phyloP scores from a whole-genome alignment of 2,888 invertebrate genomes.

The Conistra vaccinii region DNA sequence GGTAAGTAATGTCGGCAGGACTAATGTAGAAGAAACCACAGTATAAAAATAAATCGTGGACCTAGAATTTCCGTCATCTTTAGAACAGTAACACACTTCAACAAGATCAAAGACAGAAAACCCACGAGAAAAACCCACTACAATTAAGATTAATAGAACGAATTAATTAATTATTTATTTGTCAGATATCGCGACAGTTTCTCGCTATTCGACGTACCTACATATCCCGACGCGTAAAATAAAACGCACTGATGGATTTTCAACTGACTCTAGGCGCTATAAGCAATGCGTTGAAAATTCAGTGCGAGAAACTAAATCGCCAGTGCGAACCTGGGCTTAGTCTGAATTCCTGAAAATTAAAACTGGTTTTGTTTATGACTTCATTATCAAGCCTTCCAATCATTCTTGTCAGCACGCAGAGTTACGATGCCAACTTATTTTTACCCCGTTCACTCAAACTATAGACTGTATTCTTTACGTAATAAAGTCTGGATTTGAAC shows the following conservation, averaged over 20 bases:
- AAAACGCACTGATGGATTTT: not conserved
- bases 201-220: conserved; percentile 5
- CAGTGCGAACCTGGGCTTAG: not conserved
- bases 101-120: conserved; percentile 2
- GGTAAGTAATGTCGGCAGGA: not conserved
- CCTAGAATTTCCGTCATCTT: not conserved
- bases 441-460: not conserved
- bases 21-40: not conserved
- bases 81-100: not conserved
- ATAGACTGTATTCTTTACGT: not conserved
- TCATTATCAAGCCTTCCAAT: conserved; percentile 69
- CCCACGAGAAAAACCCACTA: conserved; percentile 25
- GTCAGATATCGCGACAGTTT: not conserved
- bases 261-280: not conserved
- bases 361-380: conserved; percentile 68
- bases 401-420: conserved; percentile 62
- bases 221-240: not conserved
- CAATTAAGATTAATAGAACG: conserved; percentile 5
- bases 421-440: conserved; percentile 30
- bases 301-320: not conserved
- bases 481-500: conserved; percentile 54
- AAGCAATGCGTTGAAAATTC: not conserved
- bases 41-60: not conserved
- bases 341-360: conserved; percentile 60
- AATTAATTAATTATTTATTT: not conserved